phyloP scores from a whole-genome alignment of 2,113 vertebrate genomes.

The Nibea albiflora region DNA sequence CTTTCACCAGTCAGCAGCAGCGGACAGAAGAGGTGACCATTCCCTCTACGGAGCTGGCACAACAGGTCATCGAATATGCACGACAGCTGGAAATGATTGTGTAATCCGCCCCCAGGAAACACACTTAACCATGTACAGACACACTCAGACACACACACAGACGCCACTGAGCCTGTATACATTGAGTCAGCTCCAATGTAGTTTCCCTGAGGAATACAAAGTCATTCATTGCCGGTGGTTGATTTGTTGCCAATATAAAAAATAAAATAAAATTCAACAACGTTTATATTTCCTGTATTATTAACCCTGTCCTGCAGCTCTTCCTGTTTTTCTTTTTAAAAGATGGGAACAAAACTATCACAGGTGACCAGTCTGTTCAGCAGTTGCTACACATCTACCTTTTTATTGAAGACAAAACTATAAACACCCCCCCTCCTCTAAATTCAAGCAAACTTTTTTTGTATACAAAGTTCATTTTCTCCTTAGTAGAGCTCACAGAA shows the following conservation, averaged over 20 bases:
- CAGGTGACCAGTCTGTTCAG: neutral
- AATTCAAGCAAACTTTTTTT: constrained; percentile 50
- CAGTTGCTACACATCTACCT: neutral
- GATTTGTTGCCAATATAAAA: constrained; percentile 32
- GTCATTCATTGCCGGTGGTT: constrained; percentile 41
- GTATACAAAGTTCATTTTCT: constrained; percentile 61
- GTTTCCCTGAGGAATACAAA: constrained; percentile 30
- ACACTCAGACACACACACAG: constrained; percentile 40
- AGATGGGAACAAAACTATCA: constrained; percentile 5
- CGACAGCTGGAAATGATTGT: constrained; percentile 97
- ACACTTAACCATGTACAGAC: constrained; percentile 61
- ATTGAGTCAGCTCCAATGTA: constrained; percentile 39
- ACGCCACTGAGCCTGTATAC: constrained; percentile 28
- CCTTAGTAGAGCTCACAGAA: constrained; percentile 54
- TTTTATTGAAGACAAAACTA: constrained; percentile 32
- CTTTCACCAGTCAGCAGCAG: constrained; percentile 92
- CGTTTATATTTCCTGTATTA: constrained; percentile 25
- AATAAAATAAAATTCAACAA: neutral
- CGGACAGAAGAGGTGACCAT: constrained; percentile 92
- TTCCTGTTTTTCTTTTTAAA: constrained; percentile 25
- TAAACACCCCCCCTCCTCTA: neutral
- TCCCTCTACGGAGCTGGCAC: constrained; percentile 92
- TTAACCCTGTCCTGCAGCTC: constrained; percentile 18
- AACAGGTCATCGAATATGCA: constrained; percentile 95
- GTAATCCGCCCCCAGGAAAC: constrained; percentile 77